Conservation (phyloP, 2,113 vertebrate genomes). For the Macaca nemestrina region DNA sequence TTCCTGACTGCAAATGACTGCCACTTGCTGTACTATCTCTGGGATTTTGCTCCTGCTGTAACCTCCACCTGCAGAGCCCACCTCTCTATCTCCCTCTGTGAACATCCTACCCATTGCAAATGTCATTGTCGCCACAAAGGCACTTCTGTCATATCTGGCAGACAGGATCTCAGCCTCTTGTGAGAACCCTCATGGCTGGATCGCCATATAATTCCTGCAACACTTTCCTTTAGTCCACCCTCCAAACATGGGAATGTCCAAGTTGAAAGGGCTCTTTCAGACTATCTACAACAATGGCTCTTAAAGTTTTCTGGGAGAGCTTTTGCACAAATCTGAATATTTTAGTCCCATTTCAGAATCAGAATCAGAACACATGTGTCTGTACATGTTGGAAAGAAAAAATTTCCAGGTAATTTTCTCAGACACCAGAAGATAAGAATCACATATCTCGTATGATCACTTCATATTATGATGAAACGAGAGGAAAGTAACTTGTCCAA, state of each 20-base stretch:
- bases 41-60: neutral
- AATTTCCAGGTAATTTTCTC: neutral
- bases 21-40: neutral
- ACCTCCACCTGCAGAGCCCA: neutral
- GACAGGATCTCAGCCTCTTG: neutral
- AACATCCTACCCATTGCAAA: neutral
- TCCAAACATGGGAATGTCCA: neutral
- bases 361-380: neutral
- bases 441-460: rapidly evolving
- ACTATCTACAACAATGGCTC: neutral
- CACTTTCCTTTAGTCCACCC: too few species aligned
- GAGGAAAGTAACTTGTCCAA: neutral
- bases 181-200: neutral
- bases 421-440: neutral
- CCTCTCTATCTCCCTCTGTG: neutral
- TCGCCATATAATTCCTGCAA: rapidly evolving
- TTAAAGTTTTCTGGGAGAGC: neutral
- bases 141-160: neutral
- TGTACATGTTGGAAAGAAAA: neutral
- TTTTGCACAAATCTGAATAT: neutral
- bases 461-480: neutral
- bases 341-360: neutral
- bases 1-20: too few species aligned
- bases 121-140: too few species aligned
- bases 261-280: neutral